Evolutionary conservation across 2,113 vertebrate genomes (phyloP), one percentile per base, ranked within the genome.

Genomic region (Apistogramma diplotaenia): DNA sequence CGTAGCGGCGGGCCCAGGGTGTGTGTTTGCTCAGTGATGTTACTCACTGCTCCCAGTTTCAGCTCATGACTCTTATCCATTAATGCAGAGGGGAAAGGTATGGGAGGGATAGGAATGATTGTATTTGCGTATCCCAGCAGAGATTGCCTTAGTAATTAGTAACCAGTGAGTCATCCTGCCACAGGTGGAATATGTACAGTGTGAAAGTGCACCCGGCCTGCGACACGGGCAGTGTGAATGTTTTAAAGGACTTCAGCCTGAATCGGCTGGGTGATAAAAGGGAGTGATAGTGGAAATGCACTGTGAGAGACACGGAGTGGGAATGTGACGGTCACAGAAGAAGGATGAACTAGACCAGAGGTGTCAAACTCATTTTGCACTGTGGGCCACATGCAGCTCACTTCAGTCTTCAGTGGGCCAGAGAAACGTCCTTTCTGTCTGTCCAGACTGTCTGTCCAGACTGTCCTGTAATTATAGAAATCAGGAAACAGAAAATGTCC

Each of bases 151-250:
- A 51, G 81, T 51, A 84, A 91, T 90, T 71, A 87, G 87, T 87
- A 90, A 91, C 84, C 83, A 79, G 70, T 2, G 86, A 92, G 82
- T 92, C 90, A 91, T 56, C 53, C 8, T 21, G 18, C n/a, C 65
- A 70, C 13, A 79, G 70, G 51, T 59, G 76, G 56, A 65, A 75
- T 70, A 78, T 46, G 46, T 85, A 84, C 62, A 79, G 53, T 88
- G 85, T 83, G 53, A 85, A 84, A 70, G 58, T 84, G 72, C 78
- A 83, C 57, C 4, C 25, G n/a, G 62, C 53, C 43, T 70, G 43
- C 65, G 31, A 31, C 29, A 29, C 43, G 29, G 29, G 65, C 6
- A 51, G 11, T 51, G 25, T 29, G 43, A 70, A 29, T 49, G 18
- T 70, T 40, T 51, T 51, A 51, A n/a, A 70, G 10, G 49, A 51